Evolutionary conservation across 2,113 vertebrate species (phyloP), one percentile per base, ranked within the genome.

Genomic region (Perccottus glenii): DNA sequence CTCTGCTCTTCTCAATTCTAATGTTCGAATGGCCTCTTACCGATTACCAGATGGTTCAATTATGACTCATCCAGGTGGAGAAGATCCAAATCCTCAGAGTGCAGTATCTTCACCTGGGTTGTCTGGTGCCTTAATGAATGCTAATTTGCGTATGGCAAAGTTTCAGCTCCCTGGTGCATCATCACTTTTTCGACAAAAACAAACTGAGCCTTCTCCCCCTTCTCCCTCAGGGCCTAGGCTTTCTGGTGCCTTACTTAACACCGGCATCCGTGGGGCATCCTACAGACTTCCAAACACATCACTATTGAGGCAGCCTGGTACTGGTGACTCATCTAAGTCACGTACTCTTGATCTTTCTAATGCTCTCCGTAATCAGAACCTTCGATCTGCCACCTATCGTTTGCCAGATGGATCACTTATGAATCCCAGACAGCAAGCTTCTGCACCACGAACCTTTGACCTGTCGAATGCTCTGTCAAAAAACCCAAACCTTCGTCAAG

Each of bases 241-340:
- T 46, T 91, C 87, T 67, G 84, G 73, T 64, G 90, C 91, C 9
- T 77, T 92, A 65, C 61, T 88, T 42, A 93, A 87, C 14, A 62
- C 76, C 32, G 71, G 62, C 46, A 60, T 92, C 5, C 82, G 75
- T n/a, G 89, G 91, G 53, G 83, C 90, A 19, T 84, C 90, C 14
- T 94, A 89, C 75, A 89, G 36, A 73, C 82, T 92, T 12, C 70
- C 87, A 60, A 56, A 40, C 19, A 50, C 60, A 69, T 85, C 85
- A 40, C 32, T 86, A 6, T 56, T 88, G 0, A 85, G 15, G 51
- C 75, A 79, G 8, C 71, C 72, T 60, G 77, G 73, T 56, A 65
- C 81, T 70, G 52, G 44, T 51, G 45, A 67, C 43, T 47, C 77
- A 38, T 5, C 70, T 45, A 60, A 83, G 27, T 16, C 80, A n/a